Conservation (phyloP, 1,140 invertebrate genomes). For the Procambarus clarkii region DNA sequence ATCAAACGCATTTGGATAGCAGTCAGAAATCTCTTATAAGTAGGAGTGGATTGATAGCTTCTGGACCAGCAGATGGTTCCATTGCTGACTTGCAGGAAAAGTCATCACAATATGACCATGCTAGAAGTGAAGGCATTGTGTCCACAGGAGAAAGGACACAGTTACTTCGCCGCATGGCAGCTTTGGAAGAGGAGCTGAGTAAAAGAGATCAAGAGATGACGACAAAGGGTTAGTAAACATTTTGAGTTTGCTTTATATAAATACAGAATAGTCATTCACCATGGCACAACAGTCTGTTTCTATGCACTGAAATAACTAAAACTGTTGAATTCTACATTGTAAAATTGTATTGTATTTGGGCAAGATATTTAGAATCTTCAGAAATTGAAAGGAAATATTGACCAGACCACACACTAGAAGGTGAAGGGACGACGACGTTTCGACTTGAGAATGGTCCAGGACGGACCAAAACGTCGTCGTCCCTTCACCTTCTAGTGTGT, state of each 20-base stretch:
- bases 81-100: neutral
- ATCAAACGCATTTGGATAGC: slow-evolving; percentile 15
- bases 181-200: slow-evolving; percentile 38
- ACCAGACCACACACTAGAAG: too few species aligned
- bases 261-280: too few species aligned
- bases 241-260: neutral
- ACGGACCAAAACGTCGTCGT: too few species aligned
- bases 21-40: slow-evolving; percentile 38
- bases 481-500: too few species aligned
- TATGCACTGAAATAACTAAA: too few species aligned
- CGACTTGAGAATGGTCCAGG: too few species aligned
- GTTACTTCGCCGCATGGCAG: slow-evolving; percentile 27
- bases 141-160: slow-evolving; percentile 8
- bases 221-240: slow-evolving; percentile 17
- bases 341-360: too few species aligned
- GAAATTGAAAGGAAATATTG: too few species aligned
- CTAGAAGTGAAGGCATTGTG: neutral
- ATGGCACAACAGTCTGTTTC: too few species aligned
- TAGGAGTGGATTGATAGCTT: neutral
- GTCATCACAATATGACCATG: neutral
- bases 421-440: too few species aligned
- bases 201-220: slow-evolving; percentile 35
- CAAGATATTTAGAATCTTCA: too few species aligned
- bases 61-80: neutral
- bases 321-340: too few species aligned